phyloP scores from a whole-genome alignment of 2,113 vertebrate species.

The Microtus montanus region DNA sequence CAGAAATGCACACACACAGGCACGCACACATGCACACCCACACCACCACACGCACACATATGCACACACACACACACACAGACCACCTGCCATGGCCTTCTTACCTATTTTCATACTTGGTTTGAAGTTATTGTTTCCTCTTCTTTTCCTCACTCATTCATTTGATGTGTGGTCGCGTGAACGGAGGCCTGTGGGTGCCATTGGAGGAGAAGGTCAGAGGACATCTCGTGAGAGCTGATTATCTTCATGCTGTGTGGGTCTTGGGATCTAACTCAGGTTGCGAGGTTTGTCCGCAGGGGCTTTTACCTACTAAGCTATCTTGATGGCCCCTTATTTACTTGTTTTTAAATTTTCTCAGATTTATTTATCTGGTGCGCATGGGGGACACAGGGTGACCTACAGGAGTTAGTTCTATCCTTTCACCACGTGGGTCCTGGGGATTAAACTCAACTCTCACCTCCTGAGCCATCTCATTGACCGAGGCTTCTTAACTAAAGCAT shows the following conservation, averaged over 20 bases:
- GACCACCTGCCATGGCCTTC: background rate
- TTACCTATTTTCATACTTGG: background rate
- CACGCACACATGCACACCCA: too few species aligned
- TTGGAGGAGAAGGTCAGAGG: background rate
- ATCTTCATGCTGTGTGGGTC: background rate
- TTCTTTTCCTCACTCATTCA: background rate
- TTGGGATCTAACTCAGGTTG: background rate
- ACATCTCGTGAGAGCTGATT: background rate
- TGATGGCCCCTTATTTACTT: background rate
- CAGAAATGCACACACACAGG: background rate
- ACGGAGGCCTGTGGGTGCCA: background rate
- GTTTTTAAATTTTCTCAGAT: too few species aligned
- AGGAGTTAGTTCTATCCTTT: background rate
- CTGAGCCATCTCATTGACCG: background rate
- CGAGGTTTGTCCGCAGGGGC: background rate
- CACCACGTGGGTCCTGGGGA: background rate
- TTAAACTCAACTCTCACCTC: background rate
- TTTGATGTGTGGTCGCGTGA: background rate
- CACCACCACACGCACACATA: too few species aligned
- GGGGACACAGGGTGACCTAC: background rate
- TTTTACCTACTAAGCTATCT: background rate
- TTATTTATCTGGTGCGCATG: background rate
- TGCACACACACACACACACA: background rate
- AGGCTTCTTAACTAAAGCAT: conserved; percentile 13
- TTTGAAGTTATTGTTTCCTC: background rate